These are phyloP conservation scores for Teleogryllus oceanicus DNA, from an alignment of 2,888 invertebrate genomes.

Conservation along the genomic window DNA sequence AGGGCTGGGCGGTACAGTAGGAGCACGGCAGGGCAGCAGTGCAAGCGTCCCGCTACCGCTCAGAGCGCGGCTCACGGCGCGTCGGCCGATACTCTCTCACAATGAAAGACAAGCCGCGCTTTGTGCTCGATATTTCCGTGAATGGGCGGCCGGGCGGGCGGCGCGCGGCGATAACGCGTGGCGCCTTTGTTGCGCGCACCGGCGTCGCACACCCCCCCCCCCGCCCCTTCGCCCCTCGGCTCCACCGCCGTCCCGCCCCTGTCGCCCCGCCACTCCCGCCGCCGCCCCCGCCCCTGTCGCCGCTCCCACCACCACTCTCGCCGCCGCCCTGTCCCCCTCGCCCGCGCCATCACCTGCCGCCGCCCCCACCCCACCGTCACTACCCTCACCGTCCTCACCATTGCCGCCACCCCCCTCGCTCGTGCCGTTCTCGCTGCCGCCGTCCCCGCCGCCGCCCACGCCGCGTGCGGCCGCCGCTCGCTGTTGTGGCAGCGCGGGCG, in stretches of 20 bases:
- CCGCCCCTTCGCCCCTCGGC: not conserved
- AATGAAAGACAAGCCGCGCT: no score
- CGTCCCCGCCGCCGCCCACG: not conserved
- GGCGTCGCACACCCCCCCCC: not conserved
- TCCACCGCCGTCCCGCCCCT: not conserved
- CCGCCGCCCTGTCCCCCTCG: not conserved
- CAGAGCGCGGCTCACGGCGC: no score
- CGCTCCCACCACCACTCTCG: no score
- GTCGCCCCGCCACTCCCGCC: not conserved
- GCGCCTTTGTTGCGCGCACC: not conserved
- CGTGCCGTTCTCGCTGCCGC: not conserved
- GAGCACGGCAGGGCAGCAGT: no score
- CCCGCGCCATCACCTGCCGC: not conserved
- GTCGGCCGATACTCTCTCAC: no score
- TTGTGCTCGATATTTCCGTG: not conserved
- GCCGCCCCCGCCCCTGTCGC: not conserved
- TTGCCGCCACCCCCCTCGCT: not conserved
- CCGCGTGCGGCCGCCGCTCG: no score
- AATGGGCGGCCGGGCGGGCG: slow-evolving; percentile 1
- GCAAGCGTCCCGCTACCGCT: no score
- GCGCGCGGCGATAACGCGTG: not conserved
- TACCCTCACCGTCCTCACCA: not conserved
- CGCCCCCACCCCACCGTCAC: not conserved
- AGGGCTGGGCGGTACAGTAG: no score
- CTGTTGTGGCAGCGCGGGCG: no score